phyloP scores from a whole-genome alignment of 2,888 invertebrate species.

The Melikaiella ostensackeni region DNA sequence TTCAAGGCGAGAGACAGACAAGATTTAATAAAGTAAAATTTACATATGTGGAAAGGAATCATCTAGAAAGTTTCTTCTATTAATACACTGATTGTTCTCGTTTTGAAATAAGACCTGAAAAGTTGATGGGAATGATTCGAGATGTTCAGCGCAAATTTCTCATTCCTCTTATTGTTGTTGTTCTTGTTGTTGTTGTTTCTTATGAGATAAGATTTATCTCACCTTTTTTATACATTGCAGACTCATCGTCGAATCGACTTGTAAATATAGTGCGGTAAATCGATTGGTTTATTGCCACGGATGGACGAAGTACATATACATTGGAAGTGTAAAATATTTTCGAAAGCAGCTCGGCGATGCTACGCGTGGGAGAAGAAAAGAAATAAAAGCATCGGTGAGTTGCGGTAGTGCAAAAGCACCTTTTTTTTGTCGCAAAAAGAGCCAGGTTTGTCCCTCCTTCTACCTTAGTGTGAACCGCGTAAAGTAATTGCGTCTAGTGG shows the following conservation, averaged over 20 bases:
- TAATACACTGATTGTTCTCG: not conserved
- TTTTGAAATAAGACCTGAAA: not conserved
- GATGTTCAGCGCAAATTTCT: not conserved
- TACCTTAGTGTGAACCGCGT: constrained; percentile 13
- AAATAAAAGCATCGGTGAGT: not conserved
- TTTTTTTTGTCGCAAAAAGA: not conserved
- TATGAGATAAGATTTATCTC: constrained; percentile 29
- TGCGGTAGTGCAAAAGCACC: not conserved
- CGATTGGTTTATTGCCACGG: constrained; percentile 9
- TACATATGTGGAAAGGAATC: too few relatives aligned
- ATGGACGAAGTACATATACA: constrained; percentile 26
- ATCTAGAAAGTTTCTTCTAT: not conserved
- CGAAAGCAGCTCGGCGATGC: not conserved
- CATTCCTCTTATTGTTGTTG: constrained; percentile 12
- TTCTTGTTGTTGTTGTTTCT: constrained; percentile 10
- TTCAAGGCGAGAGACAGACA: not conserved
- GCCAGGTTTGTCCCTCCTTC: constrained; percentile 20
- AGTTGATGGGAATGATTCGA: not conserved
- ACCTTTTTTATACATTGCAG: constrained; percentile 19
- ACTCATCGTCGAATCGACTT: constrained; percentile 27
- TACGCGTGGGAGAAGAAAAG: not conserved
- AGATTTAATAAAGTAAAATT: not conserved
- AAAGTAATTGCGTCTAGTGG: constrained; percentile 29
- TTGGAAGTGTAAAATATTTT: constrained; percentile 26
- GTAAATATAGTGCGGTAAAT: constrained; percentile 34